Evolutionary conservation across 2,113 vertebrate genomes (phyloP), one percentile per base, ranked within the genome.

Genomic region (Colinus virginianus): DNA sequence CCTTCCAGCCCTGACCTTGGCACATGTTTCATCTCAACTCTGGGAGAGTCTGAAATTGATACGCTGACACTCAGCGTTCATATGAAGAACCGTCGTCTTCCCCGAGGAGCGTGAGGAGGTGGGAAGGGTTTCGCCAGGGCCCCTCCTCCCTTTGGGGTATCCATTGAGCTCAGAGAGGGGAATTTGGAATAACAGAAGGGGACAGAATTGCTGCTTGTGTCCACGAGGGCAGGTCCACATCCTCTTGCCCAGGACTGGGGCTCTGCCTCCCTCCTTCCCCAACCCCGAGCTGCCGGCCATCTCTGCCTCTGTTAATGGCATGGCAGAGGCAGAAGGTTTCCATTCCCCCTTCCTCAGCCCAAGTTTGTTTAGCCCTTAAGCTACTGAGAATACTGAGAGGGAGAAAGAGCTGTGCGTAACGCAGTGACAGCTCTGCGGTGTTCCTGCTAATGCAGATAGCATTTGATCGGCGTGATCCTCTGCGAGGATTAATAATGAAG

Each of bases 1-100:
- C 95, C 94, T 94, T 81, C 61, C 80, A 96, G 95, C 93, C 85
- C 72, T 96, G 96, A 96, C 96, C 96, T 96, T 96, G 96, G 94
- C 96, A 96, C 94, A 94, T 95, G 94, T 93, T 96, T 96, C 94
- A 95, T 96, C 94, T 96, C 95, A 90, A 71, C 95, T 91, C 40
- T 20, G 9, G 0, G 88, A 94, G 88, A 92, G 84, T 62, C 93
- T 94, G 94, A 83, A 96, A 96, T 95, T 96, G 96, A 96, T 96
- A 94, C 13, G 6, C 95, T 96, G 95, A 95, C 95, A 94, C 93
- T 95, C 66, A 68, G 72, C 95, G 91, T 96, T 96, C 96, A 86
- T 86, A 88, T 78, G 94, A 95, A 93, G 95, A 94, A 66, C 91
- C 87, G 67, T 94, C 95, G 88, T 88, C 76, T 80, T 90, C 45